phyloP scores from a whole-genome alignment of 2,797 vertebrate species.

The Tamandua tetradactyla region DNA sequence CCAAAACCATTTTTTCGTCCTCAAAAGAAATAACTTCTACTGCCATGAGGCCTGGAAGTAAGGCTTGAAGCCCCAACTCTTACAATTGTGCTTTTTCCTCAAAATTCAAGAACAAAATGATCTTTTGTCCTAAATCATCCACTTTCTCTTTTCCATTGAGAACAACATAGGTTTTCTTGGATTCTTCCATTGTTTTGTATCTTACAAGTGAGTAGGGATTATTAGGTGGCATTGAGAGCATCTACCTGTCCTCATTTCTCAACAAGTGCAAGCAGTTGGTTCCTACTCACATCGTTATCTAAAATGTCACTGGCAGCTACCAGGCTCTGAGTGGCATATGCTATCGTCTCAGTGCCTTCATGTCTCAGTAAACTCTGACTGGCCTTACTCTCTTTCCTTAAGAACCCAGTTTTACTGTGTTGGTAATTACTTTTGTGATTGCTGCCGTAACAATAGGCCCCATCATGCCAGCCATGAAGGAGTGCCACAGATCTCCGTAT shows the following conservation, averaged over 20 bases:
- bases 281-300: constrained; percentile 92
- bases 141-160: constrained; percentile 90
- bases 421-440: too few species aligned
- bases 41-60: constrained; percentile 91
- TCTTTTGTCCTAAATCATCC: constrained; percentile 82
- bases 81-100: constrained; percentile 90
- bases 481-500: too few species aligned
- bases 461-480: too few species aligned
- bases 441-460: too few species aligned
- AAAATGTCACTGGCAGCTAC: constrained; percentile 96
- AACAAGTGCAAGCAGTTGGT: constrained; percentile 86
- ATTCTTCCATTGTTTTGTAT: constrained; percentile 85
- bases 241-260: constrained; percentile 89
- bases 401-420: too few species aligned
- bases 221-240: constrained; percentile 91
- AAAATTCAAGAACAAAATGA: constrained; percentile 93
- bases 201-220: constrained; percentile 95
- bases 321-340: too few species aligned
- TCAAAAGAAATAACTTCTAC: constrained; percentile 91
- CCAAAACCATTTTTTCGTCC: constrained; percentile 89
- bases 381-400: too few species aligned
- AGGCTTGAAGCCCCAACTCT: constrained; percentile 76
- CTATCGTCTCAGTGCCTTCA: too few species aligned
- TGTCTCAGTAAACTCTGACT: too few species aligned
- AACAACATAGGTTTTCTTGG: constrained; percentile 86